Evolutionary conservation across 2,113 vertebrate species (phyloP), one percentile per base, ranked within the genome.

Genomic region (Neodontobutis hainanensis): DNA sequence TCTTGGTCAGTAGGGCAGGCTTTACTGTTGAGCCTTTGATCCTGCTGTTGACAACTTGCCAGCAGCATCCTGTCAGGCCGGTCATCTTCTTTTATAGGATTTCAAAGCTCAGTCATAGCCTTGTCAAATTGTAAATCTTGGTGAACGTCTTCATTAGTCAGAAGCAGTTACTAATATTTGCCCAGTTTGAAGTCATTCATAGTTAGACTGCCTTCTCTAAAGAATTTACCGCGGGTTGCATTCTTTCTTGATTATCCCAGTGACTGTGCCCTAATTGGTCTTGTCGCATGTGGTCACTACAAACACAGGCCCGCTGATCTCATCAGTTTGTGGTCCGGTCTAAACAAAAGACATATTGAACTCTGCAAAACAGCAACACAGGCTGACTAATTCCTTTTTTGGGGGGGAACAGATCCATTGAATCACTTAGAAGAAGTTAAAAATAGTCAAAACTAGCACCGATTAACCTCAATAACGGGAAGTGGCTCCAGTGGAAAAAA

Each of bases 281-380:
- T 67, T 27, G 57, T 73, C 67, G 65, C 69, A 50, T 52, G 5
- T 68, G 51, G 68, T 42, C 45, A 78, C 58, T 67, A 53, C 51
- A 86, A 84, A 81, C 75, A 81, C 2, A 2, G 56, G 15, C 35
- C 52, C 58, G 81, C 89, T 82, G 76, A 85, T 76, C 73, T 82
- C 78, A 85, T 81, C 73, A 60, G 61, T 86, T 80, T 77, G 61
- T 64, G 15, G 59, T 70, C 44, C 46, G 48, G 8, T 46, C 46
- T 65, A 43, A 68, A 89, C 85, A 88, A 89, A 90, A 73, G 70
- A 78, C 56, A 46, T 65, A 65, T 85, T 67, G 65, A 77, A 61
- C 55, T 0, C 50, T 51, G 78, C 72, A 73, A 64, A 84, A 68
- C 5, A 0, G 12, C 64, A 70, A 78, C 77, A 83, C 81, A 78